phyloP scores from a whole-genome alignment of 2,888 invertebrate genomes.

The Melieria omissa region DNA sequence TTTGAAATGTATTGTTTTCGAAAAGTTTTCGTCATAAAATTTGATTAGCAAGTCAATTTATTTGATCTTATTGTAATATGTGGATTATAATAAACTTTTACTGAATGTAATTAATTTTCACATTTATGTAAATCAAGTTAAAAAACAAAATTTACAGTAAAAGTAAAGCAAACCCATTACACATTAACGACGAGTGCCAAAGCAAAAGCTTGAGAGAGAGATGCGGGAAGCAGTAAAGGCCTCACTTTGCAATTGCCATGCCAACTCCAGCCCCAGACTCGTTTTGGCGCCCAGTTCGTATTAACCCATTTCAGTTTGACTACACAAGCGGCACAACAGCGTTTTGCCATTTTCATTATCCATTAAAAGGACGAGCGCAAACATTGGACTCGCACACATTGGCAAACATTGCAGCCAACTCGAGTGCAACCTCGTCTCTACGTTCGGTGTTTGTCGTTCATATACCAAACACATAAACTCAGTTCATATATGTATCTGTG shows the following conservation, averaged over 20 bases:
- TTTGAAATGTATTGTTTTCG: no score
- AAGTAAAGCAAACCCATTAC: neutral
- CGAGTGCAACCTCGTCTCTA: no score
- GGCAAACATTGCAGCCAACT: no score
- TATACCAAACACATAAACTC: no score
- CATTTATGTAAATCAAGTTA: neutral
- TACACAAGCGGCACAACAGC: conserved; percentile 26
- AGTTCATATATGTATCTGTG: neutral
- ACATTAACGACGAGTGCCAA: neutral
- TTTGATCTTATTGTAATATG: neutral
- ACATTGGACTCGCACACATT: no score
- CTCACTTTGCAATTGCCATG: no score
- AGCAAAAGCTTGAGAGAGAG: no score
- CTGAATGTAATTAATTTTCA: conserved; percentile 3
- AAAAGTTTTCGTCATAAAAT: no score
- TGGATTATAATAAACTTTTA: neutral
- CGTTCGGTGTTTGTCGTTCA: no score
- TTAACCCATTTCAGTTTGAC: conserved; percentile 30
- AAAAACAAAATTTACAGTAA: neutral
- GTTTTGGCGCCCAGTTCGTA: neutral
- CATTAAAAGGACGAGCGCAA: neutral
- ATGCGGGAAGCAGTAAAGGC: no score
- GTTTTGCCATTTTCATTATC: neutral
- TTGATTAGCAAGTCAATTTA: no score
- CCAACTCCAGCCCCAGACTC: no score